Percentiles rank a stretch among this genome's conserved stretches.
These are phyloP conservation scores for Calliphora vicina DNA, from an alignment of 1,140 invertebrate species.

Conservation along the genomic window DNA sequence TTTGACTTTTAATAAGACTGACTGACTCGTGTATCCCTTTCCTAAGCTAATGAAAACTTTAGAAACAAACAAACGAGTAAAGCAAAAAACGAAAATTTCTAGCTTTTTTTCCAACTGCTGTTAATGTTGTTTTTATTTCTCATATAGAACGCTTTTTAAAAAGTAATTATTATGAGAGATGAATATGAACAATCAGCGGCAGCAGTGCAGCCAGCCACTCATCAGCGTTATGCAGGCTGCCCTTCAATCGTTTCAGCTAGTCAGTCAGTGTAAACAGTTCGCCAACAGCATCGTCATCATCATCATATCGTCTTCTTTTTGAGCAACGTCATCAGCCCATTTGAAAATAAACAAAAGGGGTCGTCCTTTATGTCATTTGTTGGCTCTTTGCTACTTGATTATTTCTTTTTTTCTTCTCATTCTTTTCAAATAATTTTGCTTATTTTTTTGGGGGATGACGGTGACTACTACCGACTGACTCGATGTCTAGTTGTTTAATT, in stretches of 20 bases:
- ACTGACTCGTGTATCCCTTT: slow-evolving; percentile 19
- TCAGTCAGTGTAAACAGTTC: neutral
- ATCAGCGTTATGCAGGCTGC: slow-evolving; percentile 17
- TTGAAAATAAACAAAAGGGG: slow-evolving; percentile 21
- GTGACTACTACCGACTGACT: neutral
- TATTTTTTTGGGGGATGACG: neutral
- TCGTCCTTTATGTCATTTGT: slow-evolving; percentile 29
- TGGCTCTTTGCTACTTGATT: slow-evolving; percentile 16
- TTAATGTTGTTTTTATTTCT: neutral
- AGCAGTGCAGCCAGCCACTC: neutral
- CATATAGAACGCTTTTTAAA: neutral
- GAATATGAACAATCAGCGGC: slow-evolving; percentile 25
- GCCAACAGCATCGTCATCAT: slow-evolving; percentile 9
- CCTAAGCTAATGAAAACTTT: slow-evolving; percentile 2
- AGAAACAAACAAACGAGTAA: neutral
- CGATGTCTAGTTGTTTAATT: neutral
- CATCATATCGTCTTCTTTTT: neutral
- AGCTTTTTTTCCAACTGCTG: neutral
- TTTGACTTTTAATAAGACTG: neutral
- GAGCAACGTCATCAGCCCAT: slow-evolving; percentile 5
- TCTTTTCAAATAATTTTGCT: neutral
- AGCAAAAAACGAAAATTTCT: neutral
- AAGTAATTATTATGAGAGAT: slow-evolving; percentile 29
- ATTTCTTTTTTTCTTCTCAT: neutral
- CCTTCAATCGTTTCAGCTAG: neutral